Conservation (phyloP, 35 echinoderm and acorn worm genomes). For the Ophiothrix spiculata region DNA sequence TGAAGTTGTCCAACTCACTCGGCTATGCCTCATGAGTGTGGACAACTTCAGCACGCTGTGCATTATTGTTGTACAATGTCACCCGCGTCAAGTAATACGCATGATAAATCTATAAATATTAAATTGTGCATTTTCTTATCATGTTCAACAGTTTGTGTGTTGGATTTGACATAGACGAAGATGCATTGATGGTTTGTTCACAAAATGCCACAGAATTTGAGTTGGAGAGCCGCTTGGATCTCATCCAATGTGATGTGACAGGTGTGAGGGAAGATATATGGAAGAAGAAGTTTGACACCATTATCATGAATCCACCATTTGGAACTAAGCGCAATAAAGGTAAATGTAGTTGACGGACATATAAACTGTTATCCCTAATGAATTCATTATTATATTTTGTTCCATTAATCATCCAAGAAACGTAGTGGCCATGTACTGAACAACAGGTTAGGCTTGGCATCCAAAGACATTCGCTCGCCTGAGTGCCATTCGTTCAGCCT, state of each 20-base stretch:
- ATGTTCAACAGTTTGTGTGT: constrained; percentile 52
- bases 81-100: too few species aligned
- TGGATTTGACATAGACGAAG: constrained; percentile 87
- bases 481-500: too few species aligned
- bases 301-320: constrained; percentile 99
- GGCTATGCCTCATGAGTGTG: too few species aligned
- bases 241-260: constrained; percentile 68
- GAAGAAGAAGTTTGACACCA: constrained; percentile 79
- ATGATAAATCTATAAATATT: background rate
- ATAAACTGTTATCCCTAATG: background rate
- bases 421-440: background rate
- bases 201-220: constrained; percentile 82
- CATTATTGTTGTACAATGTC: too few species aligned
- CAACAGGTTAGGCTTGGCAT: too few species aligned
- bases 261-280: constrained; percentile 23
- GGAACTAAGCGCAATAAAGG: constrained; percentile 97
- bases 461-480: too few species aligned
- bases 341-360: constrained; percentile 4
- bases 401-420: background rate
- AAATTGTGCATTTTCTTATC: background rate
- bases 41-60: too few species aligned
- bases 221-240: constrained; percentile 43
- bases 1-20: too few species aligned
- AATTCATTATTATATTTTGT: background rate
- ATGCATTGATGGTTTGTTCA: constrained; percentile 65